Evolutionary conservation across 2,113 vertebrate species (phyloP).

Genomic region (Albula glossodonta): DNA sequence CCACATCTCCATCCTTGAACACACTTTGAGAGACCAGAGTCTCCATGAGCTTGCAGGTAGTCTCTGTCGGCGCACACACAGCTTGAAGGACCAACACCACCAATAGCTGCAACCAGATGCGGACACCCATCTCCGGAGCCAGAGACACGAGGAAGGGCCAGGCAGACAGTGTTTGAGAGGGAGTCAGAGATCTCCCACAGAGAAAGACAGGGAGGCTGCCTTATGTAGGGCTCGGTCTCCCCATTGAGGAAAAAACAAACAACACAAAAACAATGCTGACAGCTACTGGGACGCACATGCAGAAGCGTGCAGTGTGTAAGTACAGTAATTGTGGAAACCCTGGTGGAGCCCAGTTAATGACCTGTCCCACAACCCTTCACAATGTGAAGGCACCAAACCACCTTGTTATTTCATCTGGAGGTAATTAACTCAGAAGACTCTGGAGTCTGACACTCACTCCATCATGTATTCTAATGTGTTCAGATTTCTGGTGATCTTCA

Average conservation of each 20-base stretch:
- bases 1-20: conserved; percentile 51
- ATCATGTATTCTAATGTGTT: background rate
- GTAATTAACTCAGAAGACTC: conserved; percentile 13
- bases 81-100: conserved; percentile 34
- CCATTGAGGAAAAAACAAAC: conserved; percentile 18
- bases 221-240: conserved; percentile 47
- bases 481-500: background rate
- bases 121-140: conserved; percentile 25
- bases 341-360: conserved; percentile 11
- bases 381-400: background rate
- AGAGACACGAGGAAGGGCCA: conserved; percentile 5
- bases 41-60: conserved; percentile 43
- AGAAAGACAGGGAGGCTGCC: conserved; percentile 22
- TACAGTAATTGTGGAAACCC: conserved; percentile 39
- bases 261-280: conserved; percentile 25
- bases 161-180: too few species aligned
- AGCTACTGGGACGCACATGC: conserved; percentile 18
- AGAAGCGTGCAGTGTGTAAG: conserved; percentile 10
- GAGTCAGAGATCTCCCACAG: conserved; percentile 18
- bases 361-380: too few species aligned
- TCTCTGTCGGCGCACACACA: conserved; percentile 12
- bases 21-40: conserved; percentile 48
- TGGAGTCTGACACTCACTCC: background rate
- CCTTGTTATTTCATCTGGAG: conserved; percentile 15
- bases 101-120: conserved; percentile 28